phyloP scores from a whole-genome alignment of 2,888 invertebrate species.

The Mythimna pallens region DNA sequence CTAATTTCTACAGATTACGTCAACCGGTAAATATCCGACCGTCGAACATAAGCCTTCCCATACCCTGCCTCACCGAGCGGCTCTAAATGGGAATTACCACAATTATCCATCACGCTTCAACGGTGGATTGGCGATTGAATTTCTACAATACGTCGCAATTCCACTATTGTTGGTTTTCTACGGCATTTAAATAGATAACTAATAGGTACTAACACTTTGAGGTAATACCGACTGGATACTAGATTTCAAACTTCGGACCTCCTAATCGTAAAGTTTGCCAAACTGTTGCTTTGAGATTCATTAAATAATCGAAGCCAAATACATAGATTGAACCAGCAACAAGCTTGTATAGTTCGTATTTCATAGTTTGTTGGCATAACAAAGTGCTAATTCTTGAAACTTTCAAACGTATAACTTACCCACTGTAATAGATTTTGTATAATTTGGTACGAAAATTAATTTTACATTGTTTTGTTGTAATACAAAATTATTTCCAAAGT shows the following conservation, averaged over 20 bases:
- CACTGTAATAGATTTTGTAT: constrained; percentile 5
- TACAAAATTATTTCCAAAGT: too few species aligned
- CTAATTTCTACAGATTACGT: constrained; percentile 41
- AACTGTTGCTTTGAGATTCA: constrained; percentile 52
- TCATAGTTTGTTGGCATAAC: constrained; percentile 48
- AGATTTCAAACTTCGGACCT: constrained; percentile 36
- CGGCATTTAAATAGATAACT: constrained; percentile 20
- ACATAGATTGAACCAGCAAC: constrained; percentile 45
- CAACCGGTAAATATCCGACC: constrained; percentile 42
- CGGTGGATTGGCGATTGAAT: constrained; percentile 37
- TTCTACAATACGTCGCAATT: constrained; percentile 14
- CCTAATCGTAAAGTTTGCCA: constrained; percentile 36
- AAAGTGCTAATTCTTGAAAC: constrained; percentile 41
- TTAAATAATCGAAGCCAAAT: constrained; percentile 46
- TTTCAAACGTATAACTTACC: constrained; percentile 7
- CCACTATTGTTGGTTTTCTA: constrained; percentile 22
- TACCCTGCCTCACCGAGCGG: constrained; percentile 26
- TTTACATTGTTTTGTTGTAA: background rate
- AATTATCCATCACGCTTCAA: constrained; percentile 50
- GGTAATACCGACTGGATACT: constrained; percentile 31
- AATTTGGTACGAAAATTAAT: constrained; percentile 2
- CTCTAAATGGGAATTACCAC: constrained; percentile 54
- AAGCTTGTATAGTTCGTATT: constrained; percentile 41
- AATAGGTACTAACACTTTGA: constrained; percentile 5
- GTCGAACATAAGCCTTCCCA: constrained; percentile 35